Conservation (phyloP, 1,140 invertebrate genomes). For the Zaprionus lachaisei region DNA sequence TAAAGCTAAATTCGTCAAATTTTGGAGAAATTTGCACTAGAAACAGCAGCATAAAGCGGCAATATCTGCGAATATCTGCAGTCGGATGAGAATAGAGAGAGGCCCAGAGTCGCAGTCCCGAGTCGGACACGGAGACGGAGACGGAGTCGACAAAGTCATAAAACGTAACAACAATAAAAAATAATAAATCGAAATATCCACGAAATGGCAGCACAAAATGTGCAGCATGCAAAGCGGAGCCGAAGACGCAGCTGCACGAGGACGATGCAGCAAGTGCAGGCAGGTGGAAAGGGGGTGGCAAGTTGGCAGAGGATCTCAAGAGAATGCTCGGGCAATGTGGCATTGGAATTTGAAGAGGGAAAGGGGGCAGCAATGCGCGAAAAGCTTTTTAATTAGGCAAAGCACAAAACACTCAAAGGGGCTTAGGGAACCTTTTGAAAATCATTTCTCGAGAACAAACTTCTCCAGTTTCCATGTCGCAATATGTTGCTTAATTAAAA, state of each 20-base stretch:
- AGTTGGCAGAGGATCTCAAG: background rate
- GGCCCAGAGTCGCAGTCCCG: conserved; percentile 15
- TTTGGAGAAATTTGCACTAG: conserved; percentile 40
- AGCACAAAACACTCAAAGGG: background rate
- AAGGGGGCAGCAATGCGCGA: background rate
- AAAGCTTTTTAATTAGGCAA: conserved; percentile 36
- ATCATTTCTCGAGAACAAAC: background rate
- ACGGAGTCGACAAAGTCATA: conserved; percentile 63
- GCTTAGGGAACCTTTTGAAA: background rate
- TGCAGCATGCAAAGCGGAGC: conserved; percentile 61
- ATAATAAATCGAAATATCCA: conserved; percentile 84
- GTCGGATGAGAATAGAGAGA: conserved; percentile 25
- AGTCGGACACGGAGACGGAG: background rate
- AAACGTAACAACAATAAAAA: conserved; percentile 84
- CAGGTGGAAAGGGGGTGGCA: conserved; percentile 4
- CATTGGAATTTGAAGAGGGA: conserved; percentile 42
- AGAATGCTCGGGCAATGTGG: conserved; percentile 57
- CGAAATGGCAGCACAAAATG: conserved; percentile 75
- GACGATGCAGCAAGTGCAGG: conserved; percentile 40
- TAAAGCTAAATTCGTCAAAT: conserved; percentile 64
- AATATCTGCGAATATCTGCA: conserved; percentile 63
- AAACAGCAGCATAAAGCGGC: conserved; percentile 39
- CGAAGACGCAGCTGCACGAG: conserved; percentile 46
- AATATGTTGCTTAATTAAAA: background rate
- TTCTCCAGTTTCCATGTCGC: background rate